A percentile compares a stretch with the other conserved stretches of the same genome.
phyloP scores from a whole-genome alignment of 2,797 vertebrate genomes.

The Oreochromis grahami region DNA sequence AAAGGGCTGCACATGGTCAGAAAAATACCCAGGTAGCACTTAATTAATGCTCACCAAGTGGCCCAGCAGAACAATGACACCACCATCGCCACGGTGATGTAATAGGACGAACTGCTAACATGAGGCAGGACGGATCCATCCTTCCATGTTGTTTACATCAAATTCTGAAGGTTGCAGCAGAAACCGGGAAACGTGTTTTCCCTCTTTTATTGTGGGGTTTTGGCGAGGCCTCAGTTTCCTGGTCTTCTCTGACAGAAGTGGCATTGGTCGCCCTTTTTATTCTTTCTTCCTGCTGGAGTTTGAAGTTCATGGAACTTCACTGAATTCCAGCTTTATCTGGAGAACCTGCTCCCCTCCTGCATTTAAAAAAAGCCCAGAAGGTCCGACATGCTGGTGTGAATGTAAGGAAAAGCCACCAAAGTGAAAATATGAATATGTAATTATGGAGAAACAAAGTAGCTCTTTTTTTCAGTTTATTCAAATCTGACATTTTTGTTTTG shows the following conservation, averaged over 20 bases:
- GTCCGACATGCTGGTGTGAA: not conserved
- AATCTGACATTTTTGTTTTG: not conserved
- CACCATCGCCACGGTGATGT: too few species aligned
- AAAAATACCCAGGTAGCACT: not conserved
- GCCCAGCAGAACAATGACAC: too few species aligned
- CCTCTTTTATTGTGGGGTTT: too few species aligned
- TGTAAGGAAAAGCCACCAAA: not conserved
- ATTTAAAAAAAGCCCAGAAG: not conserved
- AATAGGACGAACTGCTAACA: not conserved
- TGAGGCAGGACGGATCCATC: accelerated
- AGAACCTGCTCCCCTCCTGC: not conserved
- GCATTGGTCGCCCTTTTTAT: not conserved
- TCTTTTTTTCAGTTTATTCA: not conserved
- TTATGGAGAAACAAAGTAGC: not conserved
- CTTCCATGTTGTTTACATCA: not conserved
- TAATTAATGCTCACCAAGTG: not conserved
- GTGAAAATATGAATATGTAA: not conserved
- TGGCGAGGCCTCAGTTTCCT: too few species aligned
- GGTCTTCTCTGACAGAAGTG: not conserved
- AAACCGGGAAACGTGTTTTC: not conserved
- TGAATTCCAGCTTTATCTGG: not conserved
- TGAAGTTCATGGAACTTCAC: not conserved
- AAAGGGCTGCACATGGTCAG: not conserved
- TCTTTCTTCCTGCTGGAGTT: not conserved
- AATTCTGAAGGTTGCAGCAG: not conserved